phyloP scores from a whole-genome alignment of 2,888 invertebrate genomes.

The Nomada fabriciana region DNA sequence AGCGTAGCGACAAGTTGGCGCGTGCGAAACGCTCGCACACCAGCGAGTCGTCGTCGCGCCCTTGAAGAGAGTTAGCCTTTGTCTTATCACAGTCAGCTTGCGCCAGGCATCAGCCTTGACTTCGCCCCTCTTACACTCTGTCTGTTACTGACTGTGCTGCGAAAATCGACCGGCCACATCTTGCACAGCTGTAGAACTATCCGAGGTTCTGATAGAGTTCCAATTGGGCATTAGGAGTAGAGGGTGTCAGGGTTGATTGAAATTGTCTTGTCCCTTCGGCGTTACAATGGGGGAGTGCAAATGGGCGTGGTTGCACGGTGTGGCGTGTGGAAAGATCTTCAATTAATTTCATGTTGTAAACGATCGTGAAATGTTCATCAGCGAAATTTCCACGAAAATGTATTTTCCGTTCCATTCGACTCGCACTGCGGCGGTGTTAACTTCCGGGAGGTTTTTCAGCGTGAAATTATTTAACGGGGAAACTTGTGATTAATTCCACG shows the following conservation, averaged over 20 bases:
- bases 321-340: no score
- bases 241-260: no score
- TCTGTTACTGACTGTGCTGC: conserved; percentile 78
- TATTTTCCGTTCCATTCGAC: background rate
- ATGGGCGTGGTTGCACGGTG: no score
- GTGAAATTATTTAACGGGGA: conserved; percentile 36
- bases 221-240: background rate
- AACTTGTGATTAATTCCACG: conserved; percentile 31
- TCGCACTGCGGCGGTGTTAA: background rate
- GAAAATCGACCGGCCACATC: conserved; percentile 72
- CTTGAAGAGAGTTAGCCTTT: conserved; percentile 82
- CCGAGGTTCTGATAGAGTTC: background rate
- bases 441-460: background rate
- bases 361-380: no score
- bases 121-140: conserved; percentile 65
- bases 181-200: conserved; percentile 9
- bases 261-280: no score
- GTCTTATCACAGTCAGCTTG: conserved; percentile 80
- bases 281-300: no score
- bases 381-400: background rate
- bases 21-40: conserved; percentile 60
- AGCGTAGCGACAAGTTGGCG: conserved; percentile 60
- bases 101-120: conserved; percentile 81
- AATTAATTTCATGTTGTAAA: no score
- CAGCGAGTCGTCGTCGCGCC: conserved; percentile 71